Conservation (phyloP, 2,797 vertebrate species). For the Limosa lapponica region DNA sequence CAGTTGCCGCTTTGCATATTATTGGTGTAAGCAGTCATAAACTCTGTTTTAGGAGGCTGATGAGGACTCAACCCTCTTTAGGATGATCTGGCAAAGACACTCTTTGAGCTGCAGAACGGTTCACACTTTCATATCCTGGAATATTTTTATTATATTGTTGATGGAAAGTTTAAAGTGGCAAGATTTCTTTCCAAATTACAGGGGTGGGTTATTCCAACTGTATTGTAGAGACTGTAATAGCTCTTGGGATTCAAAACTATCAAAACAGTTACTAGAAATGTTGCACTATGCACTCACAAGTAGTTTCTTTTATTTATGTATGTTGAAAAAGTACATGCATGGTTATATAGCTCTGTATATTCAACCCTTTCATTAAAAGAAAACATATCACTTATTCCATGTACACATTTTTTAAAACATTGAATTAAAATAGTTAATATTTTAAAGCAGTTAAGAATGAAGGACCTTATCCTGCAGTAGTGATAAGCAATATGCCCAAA, state of each 20-base stretch:
- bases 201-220: not conserved
- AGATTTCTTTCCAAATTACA: not conserved
- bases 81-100: not conserved
- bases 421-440: not conserved
- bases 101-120: not conserved
- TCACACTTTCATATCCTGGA: not conserved
- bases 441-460: not conserved
- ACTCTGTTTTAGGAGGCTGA: not conserved
- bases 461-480: not conserved
- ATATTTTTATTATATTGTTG: not conserved
- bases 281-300: not conserved
- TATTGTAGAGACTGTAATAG: not conserved
- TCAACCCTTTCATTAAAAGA: not conserved
- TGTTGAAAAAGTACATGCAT: not conserved
- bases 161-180: not conserved
- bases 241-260: not conserved
- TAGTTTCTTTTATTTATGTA: not conserved
- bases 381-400: not conserved
- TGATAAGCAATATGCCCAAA: not conserved
- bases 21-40: not conserved
- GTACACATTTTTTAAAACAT: not conserved
- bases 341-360: not conserved
- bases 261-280: not conserved
- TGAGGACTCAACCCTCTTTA: not conserved
- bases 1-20: fast-evolving